phyloP scores from a whole-genome alignment of 1,140 invertebrate species.

The Solen grandis region DNA sequence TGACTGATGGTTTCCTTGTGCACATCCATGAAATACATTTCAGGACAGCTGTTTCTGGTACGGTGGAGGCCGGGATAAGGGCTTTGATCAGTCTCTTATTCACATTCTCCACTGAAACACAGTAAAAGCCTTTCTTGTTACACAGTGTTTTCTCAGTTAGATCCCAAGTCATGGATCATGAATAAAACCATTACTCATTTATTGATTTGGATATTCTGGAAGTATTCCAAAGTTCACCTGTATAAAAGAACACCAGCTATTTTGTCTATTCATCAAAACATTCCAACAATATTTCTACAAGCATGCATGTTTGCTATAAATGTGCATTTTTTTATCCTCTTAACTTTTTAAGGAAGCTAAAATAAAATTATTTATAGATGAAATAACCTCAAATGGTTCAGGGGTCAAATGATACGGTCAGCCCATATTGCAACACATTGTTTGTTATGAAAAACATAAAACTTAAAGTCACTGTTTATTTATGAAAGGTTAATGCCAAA shows the following conservation, averaged over 20 bases:
- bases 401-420: too few relatives aligned
- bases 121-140: neutral
- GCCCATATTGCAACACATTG: too few relatives aligned
- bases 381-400: too few relatives aligned
- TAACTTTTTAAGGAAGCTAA: too few relatives aligned
- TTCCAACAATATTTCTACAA: neutral
- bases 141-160: too few relatives aligned
- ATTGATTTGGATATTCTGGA: neutral
- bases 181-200: neutral
- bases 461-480: too few relatives aligned
- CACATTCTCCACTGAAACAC: conserved; percentile 66
- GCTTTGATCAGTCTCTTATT: conserved; percentile 64
- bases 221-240: neutral
- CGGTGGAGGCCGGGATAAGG: conserved; percentile 62
- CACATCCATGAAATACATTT: conserved; percentile 71
- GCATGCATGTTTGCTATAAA: too few relatives aligned
- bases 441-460: too few relatives aligned
- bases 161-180: too few relatives aligned
- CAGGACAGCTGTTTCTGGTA: conserved; percentile 63
- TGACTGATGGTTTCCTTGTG: conserved; percentile 66
- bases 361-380: too few relatives aligned
- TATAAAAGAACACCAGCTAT: neutral
- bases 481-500: too few relatives aligned
- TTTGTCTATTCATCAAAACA: neutral
- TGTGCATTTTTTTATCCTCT: too few relatives aligned